These are phyloP conservation scores for Thaumetopoea pityocampa DNA, from an alignment of 1,140 invertebrate genomes.

Conservation along the genomic window DNA sequence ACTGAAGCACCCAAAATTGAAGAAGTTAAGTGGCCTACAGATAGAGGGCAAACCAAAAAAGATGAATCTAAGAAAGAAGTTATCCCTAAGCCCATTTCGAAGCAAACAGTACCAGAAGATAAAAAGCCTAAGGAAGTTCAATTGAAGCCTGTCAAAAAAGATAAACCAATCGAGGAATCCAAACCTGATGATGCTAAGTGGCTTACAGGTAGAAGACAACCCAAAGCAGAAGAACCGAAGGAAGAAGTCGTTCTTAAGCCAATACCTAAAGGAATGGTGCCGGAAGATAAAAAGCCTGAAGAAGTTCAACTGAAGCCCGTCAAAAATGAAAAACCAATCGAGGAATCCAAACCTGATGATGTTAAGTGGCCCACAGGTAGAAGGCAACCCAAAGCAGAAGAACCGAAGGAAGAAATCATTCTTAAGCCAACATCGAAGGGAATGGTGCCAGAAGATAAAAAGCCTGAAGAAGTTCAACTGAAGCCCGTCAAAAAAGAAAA, in stretches of 20 bases:
- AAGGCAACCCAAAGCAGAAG: slow-evolving; percentile 51
- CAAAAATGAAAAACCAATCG: slow-evolving; percentile 17
- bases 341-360: slow-evolving; percentile 39
- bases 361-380: slow-evolving; percentile 14
- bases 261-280: slow-evolving; percentile 15
- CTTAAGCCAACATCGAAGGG: slow-evolving; percentile 47
- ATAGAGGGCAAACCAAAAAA: slow-evolving; percentile 22
- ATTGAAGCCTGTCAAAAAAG: slow-evolving; percentile 18
- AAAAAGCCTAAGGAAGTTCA: slow-evolving; percentile 24
- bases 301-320: slow-evolving; percentile 37
- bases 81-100: slow-evolving; percentile 23
- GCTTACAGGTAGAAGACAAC: slow-evolving; percentile 16
- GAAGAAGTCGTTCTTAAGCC: slow-evolving; percentile 29
- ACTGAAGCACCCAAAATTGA: slow-evolving; percentile 21
- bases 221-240: slow-evolving; percentile 20
- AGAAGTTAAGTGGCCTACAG: slow-evolving; percentile 28
- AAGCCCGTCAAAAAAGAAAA: slow-evolving; percentile 18
- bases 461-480: slow-evolving; percentile 14
- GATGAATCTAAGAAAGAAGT: slow-evolving; percentile 25
- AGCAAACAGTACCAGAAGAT: slow-evolving; percentile 23
- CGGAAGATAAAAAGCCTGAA: slow-evolving; percentile 31
- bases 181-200: slow-evolving; percentile 32
- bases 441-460: slow-evolving; percentile 48
- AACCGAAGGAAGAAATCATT: slow-evolving; percentile 73
- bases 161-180: slow-evolving; percentile 20